Evolutionary conservation across 2,797 vertebrate species (phyloP), one percentile per base, ranked within the genome.

Genomic region (Halcyon smyrnensis): DNA sequence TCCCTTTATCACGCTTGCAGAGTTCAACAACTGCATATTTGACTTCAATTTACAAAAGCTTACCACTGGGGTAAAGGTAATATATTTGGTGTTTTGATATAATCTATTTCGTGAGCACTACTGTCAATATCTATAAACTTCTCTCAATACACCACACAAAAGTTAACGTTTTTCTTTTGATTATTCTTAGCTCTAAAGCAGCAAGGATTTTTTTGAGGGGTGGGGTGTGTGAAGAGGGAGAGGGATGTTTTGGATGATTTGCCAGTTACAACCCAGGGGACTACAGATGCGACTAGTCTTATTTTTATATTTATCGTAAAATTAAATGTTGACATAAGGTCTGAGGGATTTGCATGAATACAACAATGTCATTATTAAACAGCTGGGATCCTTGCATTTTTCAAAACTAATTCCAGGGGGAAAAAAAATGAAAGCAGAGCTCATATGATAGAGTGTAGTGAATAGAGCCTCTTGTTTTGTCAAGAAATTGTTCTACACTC

Each of bases 41-140:
- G 60, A 96, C 94, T 98, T 97, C 97, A 95, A 86, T 96, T 96
- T 96, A 95, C 74, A 71, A 93, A 96, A 96, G 77, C 78, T 97
- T 95, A 93, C 93, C 79, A 71, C 87, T 88, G 73, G 94, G 80
- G 89, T 93, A 74, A 89, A 95, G 94, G 93, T 83, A 94, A 95
- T 96, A 94, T 97, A 69, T 94, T 85, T 93, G 82, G 75, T 95
- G 91, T 95, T 96, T 78, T 95, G 87, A 97, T 97, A 93, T 53
- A 59, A 87, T 96, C 81, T 97, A 71, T 96, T 97, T 96, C 48
- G 0, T 95, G 84, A 97, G 78, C 87, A 80, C 90, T 95, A 80
- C 95, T 97, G 95, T 97, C 97, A 97, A 94, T 97, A 97, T 94
- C 96, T 92, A 85, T 95, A 97, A 97, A 95, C 84, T 96, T 97